Percentiles rank a stretch among this genome's conserved stretches.
These are phyloP conservation scores for Taurulus bubalis DNA, from an alignment of 2,113 vertebrate species.

Conservation along the genomic window DNA sequence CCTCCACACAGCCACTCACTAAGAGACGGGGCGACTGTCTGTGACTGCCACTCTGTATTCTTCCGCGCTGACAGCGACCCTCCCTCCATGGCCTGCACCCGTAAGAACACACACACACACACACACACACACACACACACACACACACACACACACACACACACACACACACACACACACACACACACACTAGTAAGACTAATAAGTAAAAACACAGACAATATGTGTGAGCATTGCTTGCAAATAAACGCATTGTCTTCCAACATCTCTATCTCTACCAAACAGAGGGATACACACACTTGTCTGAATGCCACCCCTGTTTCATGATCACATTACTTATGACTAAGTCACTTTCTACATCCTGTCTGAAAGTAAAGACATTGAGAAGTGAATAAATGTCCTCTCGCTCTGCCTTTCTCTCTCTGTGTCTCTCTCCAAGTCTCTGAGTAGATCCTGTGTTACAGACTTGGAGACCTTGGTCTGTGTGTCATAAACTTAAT, in stretches of 20 bases:
- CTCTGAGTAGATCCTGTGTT: slow-evolving; percentile 51
- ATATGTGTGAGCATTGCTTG: slow-evolving; percentile 24
- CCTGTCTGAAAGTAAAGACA: slow-evolving; percentile 73
- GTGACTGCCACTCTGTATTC: slow-evolving; percentile 75
- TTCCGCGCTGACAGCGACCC: slow-evolving; percentile 75
- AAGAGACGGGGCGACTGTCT: slow-evolving; percentile 66
- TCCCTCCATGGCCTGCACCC: slow-evolving; percentile 76
- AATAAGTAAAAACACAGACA: slow-evolving; percentile 15
- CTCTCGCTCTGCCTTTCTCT: slow-evolving; percentile 10
- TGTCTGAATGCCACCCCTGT: slow-evolving; percentile 72
- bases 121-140: slow-evolving; percentile 8
- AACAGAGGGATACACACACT: slow-evolving; percentile 65
- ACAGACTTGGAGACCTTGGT: slow-evolving; percentile 64
- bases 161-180: background rate
- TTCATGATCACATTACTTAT: slow-evolving; percentile 77
- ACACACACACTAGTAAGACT: slow-evolving; percentile 22
- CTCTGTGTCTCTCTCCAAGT: slow-evolving; percentile 15
- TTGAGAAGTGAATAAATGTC: slow-evolving; percentile 65
- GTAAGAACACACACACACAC: slow-evolving; percentile 61
- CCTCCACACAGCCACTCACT: slow-evolving; percentile 77
- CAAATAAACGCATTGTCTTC: slow-evolving; percentile 60
- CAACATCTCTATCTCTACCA: slow-evolving; percentile 47
- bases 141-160: background rate
- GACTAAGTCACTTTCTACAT: slow-evolving; percentile 79
- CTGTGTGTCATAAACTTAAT: slow-evolving; percentile 80